These are phyloP conservation scores for Cataglyphis altisquamis DNA, from an alignment of 2,888 invertebrate genomes.

Conservation along the genomic window DNA sequence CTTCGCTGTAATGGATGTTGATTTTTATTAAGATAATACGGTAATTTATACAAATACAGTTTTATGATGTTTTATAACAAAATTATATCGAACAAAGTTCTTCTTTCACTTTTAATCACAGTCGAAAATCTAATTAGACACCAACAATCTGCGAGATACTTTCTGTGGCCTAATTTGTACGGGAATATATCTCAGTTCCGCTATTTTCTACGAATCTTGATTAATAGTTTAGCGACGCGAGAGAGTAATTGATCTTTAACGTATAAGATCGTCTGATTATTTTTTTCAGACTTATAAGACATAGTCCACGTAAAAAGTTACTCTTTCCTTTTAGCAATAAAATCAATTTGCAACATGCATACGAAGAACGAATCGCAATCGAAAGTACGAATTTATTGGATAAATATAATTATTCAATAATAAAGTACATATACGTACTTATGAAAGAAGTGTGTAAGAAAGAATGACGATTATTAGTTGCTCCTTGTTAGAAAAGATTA, in stretches of 20 bases:
- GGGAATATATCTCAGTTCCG: conserved; percentile 5
- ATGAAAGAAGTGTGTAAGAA: not conserved
- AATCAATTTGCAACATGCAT: not conserved
- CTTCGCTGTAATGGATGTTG: conserved; percentile 9
- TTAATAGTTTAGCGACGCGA: not conserved
- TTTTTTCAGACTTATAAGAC: not conserved
- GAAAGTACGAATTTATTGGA: conserved; percentile 34
- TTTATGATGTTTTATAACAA: not conserved
- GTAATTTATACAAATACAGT: conserved; percentile 15
- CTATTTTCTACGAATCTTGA: conserved; percentile 5
- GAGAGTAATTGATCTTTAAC: not conserved
- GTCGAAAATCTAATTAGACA: conserved; percentile 10
- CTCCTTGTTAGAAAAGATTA: not conserved
- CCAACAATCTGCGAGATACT: not conserved
- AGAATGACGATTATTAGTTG: conserved; percentile 18
- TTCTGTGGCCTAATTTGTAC: conserved; percentile 4
- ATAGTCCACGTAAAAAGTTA: not conserved
- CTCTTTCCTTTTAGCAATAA: conserved; percentile 25
- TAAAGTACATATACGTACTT: conserved; percentile 49
- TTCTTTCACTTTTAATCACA: not conserved
- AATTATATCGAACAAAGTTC: conserved; percentile 7
- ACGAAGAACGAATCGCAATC: not conserved
- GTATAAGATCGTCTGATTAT: not conserved
- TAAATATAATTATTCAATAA: conserved; percentile 32
- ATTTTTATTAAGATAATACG: conserved; percentile 13